These are phyloP conservation scores for Sorex araneus DNA, from an alignment of 2,113 vertebrate species.

Conservation along the genomic window DNA sequence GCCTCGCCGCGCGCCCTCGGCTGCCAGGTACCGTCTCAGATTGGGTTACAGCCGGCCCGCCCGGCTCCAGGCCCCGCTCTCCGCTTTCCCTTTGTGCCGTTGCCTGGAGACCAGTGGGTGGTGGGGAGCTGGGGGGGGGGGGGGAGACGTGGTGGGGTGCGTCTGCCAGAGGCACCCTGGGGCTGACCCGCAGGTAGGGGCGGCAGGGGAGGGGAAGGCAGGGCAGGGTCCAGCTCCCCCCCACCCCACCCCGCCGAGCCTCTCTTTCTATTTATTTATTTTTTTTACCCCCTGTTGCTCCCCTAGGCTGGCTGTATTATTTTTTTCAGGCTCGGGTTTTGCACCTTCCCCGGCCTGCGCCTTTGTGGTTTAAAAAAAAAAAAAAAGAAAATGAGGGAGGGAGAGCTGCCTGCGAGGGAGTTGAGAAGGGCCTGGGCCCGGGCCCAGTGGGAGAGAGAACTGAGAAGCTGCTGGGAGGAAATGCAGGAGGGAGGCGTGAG, in stretches of 20 bases:
- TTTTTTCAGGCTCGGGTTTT: conserved; percentile 47
- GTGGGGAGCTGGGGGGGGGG: conserved; percentile 85
- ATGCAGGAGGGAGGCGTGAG: background rate
- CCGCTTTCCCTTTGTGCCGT: conserved; percentile 90
- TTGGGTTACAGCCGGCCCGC: conserved; percentile 88
- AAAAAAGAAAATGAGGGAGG: background rate
- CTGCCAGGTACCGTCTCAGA: conserved; percentile 78
- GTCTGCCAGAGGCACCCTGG: background rate
- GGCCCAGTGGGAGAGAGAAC: conserved; percentile 59
- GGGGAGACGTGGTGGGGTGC: background rate
- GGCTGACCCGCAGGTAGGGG: background rate
- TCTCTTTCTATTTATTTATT: background rate
- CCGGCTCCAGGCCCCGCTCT: conserved; percentile 88
- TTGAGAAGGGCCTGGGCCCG: conserved; percentile 5
- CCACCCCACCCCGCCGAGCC: conserved; percentile 38
- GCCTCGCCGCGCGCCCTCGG: background rate
- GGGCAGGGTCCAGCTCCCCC: background rate
- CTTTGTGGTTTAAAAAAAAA: conserved; percentile 22
- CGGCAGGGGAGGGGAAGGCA: background rate
- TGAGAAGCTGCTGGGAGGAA: conserved; percentile 31
- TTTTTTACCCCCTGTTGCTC: background rate
- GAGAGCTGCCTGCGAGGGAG: conserved; percentile 41
- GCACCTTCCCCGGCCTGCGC: background rate
- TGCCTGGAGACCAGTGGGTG: conserved; percentile 93
- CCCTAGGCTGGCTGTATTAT: background rate